phyloP scores from a whole-genome alignment of 37 sponge, comb jelly and placozoan species.

The Amphimedon queenslandica region DNA sequence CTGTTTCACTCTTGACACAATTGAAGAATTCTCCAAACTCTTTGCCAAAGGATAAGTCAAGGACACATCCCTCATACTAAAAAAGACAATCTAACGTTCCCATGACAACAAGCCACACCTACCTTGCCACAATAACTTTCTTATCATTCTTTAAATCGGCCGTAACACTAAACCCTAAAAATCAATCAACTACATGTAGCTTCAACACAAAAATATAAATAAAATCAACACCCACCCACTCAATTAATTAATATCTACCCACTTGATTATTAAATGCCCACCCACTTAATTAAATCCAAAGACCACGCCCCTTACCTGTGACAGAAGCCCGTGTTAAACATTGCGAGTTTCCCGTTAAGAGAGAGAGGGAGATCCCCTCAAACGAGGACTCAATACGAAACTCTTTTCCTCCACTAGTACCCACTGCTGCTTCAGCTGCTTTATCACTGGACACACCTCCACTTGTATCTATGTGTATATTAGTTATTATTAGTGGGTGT shows the following conservation, averaged over 20 bases:
- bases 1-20: no score
- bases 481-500: no score
- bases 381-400: slow-evolving; percentile 44
- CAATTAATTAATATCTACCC: no score
- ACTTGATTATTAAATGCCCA: no score
- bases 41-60: slow-evolving; percentile 26
- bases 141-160: slow-evolving; percentile 7
- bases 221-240: no score
- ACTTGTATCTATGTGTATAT: no score
- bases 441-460: no score
- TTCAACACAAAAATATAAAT: slow-evolving; percentile 6
- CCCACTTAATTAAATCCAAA: no score
- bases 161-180: slow-evolving; percentile 21
- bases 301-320: slow-evolving; percentile 32
- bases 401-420: no score
- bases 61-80: slow-evolving; percentile 32
- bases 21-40: no score
- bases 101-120: neutral
- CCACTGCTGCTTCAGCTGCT: no score
- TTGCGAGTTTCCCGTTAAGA: slow-evolving; percentile 2
- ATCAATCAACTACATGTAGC: neutral
- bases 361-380: slow-evolving; percentile 40
- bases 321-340: slow-evolving; percentile 15
- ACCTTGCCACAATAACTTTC: slow-evolving; percentile 7
- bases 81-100: neutral